Conservation (phyloP, 2,797 vertebrate genomes). For the Sebastes oblongus region DNA sequence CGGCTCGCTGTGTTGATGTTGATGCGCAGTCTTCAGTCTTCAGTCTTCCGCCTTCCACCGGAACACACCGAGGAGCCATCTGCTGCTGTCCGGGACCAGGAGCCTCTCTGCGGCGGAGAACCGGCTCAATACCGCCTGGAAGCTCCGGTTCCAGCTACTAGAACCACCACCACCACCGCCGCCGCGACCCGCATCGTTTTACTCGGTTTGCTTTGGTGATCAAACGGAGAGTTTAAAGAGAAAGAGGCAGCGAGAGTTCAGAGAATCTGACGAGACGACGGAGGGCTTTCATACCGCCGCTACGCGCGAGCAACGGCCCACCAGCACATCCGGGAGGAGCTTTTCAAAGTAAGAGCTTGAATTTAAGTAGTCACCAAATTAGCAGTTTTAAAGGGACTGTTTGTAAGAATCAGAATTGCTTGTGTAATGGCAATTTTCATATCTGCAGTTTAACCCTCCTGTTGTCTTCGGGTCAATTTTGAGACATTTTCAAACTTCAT, state of each 20-base stretch:
- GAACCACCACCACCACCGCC: too few species aligned
- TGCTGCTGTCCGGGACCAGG: constrained; percentile 39
- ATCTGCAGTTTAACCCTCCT: too few species aligned
- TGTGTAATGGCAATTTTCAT: too few species aligned
- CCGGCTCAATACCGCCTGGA: neutral
- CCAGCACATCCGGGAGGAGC: constrained; percentile 6
- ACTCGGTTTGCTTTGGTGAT: neutral
- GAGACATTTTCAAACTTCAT: too few species aligned
- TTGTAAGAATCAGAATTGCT: too few species aligned
- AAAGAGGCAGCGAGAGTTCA: constrained; percentile 38
- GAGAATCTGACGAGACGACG: constrained; percentile 19
- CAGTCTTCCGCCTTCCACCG: constrained; percentile 66
- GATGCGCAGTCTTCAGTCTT: constrained; percentile 48
- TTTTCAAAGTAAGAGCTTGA: constrained; percentile 48
- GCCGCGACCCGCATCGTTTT: constrained; percentile 22
- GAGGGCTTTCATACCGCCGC: constrained; percentile 40
- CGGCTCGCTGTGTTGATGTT: constrained; percentile 22
- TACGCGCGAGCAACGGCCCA: neutral
- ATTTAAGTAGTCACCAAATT: too few species aligned
- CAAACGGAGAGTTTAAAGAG: neutral
- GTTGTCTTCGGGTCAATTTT: too few species aligned
- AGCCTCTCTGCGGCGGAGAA: constrained; percentile 4
- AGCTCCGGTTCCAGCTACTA: neutral
- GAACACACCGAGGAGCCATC: constrained; percentile 59
- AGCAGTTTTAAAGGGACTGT: too few species aligned